Base-by-base conservation (phyloP, 2,113 vertebrate species). In the Podarcis muralis region DNA sequence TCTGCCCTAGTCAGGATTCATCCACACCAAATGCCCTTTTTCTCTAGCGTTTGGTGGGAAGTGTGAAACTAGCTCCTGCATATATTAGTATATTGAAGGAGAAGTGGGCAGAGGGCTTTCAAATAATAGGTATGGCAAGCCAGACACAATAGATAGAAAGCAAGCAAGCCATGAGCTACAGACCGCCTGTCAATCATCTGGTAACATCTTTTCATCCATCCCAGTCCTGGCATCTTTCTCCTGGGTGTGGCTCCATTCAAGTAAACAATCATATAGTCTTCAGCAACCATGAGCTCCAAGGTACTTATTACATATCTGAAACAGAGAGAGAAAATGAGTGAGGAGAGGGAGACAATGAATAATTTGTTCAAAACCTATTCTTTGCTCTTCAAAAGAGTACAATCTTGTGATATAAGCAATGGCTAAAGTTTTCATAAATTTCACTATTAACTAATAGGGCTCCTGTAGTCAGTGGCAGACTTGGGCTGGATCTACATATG, bases 231-330 rank as follows among this genome's bases (percentile, higher is more conserved):
- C 98, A 99, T 99, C 77, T 97, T 98, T 90, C 98, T 97, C 86
- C 98, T 98, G 78, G 99, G 99, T 13, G 99, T 99, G 81, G 99
- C 99, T 23, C 99, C 99, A 85, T 99, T 99, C 95, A 99, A 95
- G 92, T 99, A 99, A 79, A 99, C 98, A 86, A 99, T 98, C 98
- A 99, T 98, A 87, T 99, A 99, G 91, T 99, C 98, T 90, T 99
- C 99, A 77, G 99, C 98, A 59, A 99, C 99, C 98, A 99, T 98
- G 65, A 99, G 91, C 91, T 99, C 99, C 96, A 99, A 96, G 16
- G 98, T 99, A 88, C 98, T 99, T 95, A 99, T 99, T 37, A 99
- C 98, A 92, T 99, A 99, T 85, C 99, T 99, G 94, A 92, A 76
- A 68, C 27, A 83, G 66, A 80, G 6, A 87, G 83, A 20, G 59